Evolutionary conservation across 1,140 invertebrate genomes (phyloP).

Genomic region (Oedothorax gibbosus): DNA sequence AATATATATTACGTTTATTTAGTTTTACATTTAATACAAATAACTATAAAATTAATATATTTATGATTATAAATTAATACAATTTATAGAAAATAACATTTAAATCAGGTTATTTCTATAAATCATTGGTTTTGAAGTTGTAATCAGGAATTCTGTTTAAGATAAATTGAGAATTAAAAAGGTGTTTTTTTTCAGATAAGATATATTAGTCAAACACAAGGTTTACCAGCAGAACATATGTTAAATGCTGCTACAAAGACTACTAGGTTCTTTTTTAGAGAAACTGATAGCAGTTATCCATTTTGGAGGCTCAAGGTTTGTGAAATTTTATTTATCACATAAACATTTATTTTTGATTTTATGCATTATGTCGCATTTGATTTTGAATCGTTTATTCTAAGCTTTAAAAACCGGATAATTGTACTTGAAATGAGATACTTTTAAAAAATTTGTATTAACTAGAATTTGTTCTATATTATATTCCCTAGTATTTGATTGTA

Average conservation of each 20-base stretch:
- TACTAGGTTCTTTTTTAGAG: conserved; percentile 97
- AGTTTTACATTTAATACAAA: no score
- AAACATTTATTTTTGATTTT: background rate
- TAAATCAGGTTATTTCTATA: no score
- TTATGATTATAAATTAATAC: no score
- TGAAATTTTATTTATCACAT: background rate
- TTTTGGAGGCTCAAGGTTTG: conserved; percentile 90
- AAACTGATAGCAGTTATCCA: conserved; percentile 91
- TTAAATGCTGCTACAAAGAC: conserved; percentile 98
- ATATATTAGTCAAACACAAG: conserved; percentile 90
- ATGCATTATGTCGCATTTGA: background rate
- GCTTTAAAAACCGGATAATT: background rate
- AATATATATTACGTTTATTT: no score
- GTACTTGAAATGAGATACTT: background rate
- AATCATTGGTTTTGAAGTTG: no score
- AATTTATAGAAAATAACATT: no score
- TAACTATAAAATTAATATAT: no score
- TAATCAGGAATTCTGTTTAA: background rate
- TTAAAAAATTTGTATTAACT: no score
- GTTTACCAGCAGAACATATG: conserved; percentile 97
- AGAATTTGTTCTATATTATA: no score
- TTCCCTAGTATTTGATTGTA: no score
- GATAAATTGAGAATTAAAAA: conserved; percentile 2
- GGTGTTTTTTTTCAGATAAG: conserved; percentile 76
- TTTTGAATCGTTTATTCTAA: background rate